Percentiles rank a stretch among this genome's conserved stretches.
These are phyloP conservation scores for Sebastes steindachneri DNA, from an alignment of 2,797 vertebrate genomes.

Conservation along the genomic window DNA sequence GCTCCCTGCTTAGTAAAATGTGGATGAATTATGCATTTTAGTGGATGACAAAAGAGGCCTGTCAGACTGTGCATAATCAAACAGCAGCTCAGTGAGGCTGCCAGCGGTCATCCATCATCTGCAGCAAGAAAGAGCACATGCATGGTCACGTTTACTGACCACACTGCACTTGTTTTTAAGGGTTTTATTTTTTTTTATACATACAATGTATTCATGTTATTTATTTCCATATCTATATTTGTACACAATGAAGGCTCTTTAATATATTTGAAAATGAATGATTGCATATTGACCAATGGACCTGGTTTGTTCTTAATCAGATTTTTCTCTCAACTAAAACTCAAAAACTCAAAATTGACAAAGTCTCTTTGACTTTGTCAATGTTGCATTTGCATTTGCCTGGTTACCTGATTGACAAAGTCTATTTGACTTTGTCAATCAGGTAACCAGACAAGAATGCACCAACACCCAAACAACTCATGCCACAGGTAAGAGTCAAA, in stretches of 20 bases:
- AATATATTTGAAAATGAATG: not conserved
- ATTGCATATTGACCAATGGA: not conserved
- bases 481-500: not conserved
- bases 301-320: not conserved
- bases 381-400: too few species aligned
- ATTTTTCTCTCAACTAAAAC: not conserved
- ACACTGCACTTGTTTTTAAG: not conserved
- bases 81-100: slow-evolving; percentile 36
- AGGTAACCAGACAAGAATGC: not conserved
- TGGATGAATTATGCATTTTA: slow-evolving; percentile 75
- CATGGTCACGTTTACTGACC: not conserved
- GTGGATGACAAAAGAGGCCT: slow-evolving; percentile 64
- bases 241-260: not conserved
- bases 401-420: too few species aligned
- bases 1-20: slow-evolving; percentile 53
- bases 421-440: too few species aligned
- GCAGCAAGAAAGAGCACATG: not conserved
- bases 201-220: not conserved
- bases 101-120: slow-evolving; percentile 54
- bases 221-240: not conserved
- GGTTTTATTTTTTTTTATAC: not conserved
- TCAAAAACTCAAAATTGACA: not conserved
- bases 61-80: slow-evolving; percentile 68
- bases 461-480: not conserved
- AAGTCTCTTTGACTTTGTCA: too few species aligned